phyloP scores from a whole-genome alignment of 2,113 vertebrate genomes.

The Platichthys flesus region DNA sequence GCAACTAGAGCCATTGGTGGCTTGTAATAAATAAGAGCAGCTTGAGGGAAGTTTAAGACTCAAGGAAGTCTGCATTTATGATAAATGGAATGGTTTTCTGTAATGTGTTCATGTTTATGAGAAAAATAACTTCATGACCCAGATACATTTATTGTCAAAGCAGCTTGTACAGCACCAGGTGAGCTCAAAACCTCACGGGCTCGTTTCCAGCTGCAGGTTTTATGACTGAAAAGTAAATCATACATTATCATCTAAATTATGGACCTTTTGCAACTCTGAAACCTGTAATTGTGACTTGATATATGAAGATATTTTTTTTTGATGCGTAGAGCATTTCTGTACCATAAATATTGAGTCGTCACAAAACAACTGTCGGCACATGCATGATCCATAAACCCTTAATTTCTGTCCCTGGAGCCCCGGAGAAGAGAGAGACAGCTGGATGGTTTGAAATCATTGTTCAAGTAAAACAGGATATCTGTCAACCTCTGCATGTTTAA shows the following conservation, averaged over 20 bases:
- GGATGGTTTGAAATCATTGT: slow-evolving; percentile 19
- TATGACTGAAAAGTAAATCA: slow-evolving; percentile 40
- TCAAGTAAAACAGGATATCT: slow-evolving; percentile 22
- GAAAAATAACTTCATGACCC: not conserved
- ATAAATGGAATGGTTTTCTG: slow-evolving; percentile 8
- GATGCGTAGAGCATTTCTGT: slow-evolving; percentile 57
- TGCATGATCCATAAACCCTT: slow-evolving; percentile 23
- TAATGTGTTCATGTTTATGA: not conserved
- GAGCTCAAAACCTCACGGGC: not conserved
- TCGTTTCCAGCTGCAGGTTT: not conserved
- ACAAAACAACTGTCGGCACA: slow-evolving; percentile 45
- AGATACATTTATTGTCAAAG: not conserved
- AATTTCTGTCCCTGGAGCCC: slow-evolving; percentile 35
- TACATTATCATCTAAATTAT: slow-evolving; percentile 44
- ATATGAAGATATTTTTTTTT: slow-evolving; percentile 9
- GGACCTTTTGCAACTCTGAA: slow-evolving; percentile 45
- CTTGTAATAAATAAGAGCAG: slow-evolving; percentile 26
- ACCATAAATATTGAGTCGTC: slow-evolving; percentile 56
- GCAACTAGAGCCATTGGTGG: slow-evolving; percentile 42
- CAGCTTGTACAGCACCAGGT: not conserved
- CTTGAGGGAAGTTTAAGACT: slow-evolving; percentile 19
- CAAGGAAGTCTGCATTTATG: not conserved
- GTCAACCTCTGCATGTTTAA: not conserved
- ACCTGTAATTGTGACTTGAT: slow-evolving; percentile 56
- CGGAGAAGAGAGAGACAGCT: not conserved